Conservation (phyloP, 2,888 invertebrate species). For the Stramonita haemastoma region DNA sequence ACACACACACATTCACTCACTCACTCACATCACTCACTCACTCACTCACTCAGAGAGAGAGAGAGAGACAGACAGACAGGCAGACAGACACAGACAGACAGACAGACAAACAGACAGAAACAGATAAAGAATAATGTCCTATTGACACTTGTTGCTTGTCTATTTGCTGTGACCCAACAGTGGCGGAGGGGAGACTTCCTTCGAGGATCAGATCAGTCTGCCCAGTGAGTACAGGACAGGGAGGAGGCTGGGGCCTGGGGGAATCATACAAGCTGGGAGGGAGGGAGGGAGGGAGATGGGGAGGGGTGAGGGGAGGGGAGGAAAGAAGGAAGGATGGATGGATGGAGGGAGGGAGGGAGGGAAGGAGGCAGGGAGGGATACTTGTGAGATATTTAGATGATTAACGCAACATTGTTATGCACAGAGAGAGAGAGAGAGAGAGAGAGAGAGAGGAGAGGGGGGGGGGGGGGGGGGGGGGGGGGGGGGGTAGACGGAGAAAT, state of each 20-base stretch:
- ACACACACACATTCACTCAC: background rate
- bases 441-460: background rate
- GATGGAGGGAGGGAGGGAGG: background rate
- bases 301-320: too few species aligned
- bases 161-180: constrained; percentile 54
- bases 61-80: too few species aligned
- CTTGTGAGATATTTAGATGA: background rate
- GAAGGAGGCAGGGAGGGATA: background rate
- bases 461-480: too few species aligned
- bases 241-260: too few species aligned
- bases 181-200: constrained; percentile 66
- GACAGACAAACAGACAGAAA: background rate
- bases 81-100: background rate
- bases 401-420: background rate
- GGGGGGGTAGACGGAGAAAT: too few species aligned
- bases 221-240: constrained; percentile 60
- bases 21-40: background rate
- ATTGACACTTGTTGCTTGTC: background rate
- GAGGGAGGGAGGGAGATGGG: too few species aligned
- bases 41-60: background rate
- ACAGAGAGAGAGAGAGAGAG: background rate
- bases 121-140: background rate
- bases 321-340: background rate
- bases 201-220: constrained; percentile 62
- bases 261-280: too few species aligned